Percentiles rank a stretch among this genome's conserved stretches.
Conservation (phyloP, 2,797 vertebrate species). For the Manis crassicaudata region DNA sequence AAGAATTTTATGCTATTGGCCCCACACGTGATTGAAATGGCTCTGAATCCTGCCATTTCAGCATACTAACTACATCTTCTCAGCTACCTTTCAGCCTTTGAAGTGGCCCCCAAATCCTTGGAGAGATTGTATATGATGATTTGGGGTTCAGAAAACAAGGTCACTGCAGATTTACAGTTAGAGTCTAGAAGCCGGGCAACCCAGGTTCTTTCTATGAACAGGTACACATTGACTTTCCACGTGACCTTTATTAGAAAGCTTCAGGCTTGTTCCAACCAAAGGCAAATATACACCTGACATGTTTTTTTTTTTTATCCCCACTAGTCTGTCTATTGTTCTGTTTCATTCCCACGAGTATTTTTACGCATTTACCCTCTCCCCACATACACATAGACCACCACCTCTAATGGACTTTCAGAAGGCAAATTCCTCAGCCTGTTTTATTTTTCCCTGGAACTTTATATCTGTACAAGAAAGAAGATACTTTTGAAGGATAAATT, state of each 20-base stretch:
- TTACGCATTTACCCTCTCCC: not conserved
- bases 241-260: constrained; percentile 9
- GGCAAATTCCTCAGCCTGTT: not conserved
- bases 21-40: not conserved
- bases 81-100: not conserved
- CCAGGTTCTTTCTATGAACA: not conserved
- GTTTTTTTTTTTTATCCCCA: too few species aligned
- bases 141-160: not conserved
- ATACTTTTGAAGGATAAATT: not conserved
- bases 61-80: not conserved
- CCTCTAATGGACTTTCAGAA: not conserved
- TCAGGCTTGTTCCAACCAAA: not conserved
- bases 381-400: not conserved
- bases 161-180: not conserved
- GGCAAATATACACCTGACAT: not conserved
- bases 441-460: constrained; percentile 3
- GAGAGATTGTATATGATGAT: not conserved
- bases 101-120: not conserved
- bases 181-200: not conserved
- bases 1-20: not conserved
- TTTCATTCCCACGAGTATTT: not conserved
- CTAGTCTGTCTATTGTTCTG: not conserved
- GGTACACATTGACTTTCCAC: not conserved
- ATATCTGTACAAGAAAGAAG: not conserved
- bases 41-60: not conserved